Evolutionary conservation across 2,888 invertebrate genomes (phyloP).

Genomic region (Agrotis exclamationis): DNA sequence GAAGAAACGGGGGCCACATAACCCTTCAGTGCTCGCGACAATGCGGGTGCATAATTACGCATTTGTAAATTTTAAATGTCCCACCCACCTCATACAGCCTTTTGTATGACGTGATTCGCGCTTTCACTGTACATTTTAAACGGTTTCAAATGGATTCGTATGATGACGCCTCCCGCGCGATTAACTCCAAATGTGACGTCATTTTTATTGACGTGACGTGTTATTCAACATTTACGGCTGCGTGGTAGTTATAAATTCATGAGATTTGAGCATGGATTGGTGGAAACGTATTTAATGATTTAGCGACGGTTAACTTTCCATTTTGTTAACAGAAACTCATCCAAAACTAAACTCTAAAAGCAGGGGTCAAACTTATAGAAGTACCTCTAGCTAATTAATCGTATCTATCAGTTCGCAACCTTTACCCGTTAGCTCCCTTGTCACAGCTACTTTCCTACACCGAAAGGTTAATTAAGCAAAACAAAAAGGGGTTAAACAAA

Average conservation of each 20-base stretch:
- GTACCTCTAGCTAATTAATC: conserved; percentile 56
- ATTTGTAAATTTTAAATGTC: conserved; percentile 91
- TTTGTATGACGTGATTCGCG: conserved; percentile 90
- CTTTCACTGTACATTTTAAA: conserved; percentile 84
- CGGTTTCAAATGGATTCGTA: conserved; percentile 83
- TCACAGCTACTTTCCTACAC: conserved; percentile 81
- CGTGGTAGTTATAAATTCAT: conserved; percentile 20
- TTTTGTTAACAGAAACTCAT: background rate
- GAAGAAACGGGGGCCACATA: conserved; percentile 77
- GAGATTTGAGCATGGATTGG: conserved; percentile 2
- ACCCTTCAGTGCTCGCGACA: conserved; percentile 87
- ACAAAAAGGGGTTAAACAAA: conserved; percentile 91
- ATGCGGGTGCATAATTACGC: conserved; percentile 91
- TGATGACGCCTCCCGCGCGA: conserved; percentile 83
- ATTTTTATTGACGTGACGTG: conserved; percentile 72
- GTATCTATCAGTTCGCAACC: conserved; percentile 68
- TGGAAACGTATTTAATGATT: background rate
- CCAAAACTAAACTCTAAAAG: conserved; percentile 15
- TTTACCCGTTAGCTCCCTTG: conserved; percentile 71
- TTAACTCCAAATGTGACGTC: conserved; percentile 82
- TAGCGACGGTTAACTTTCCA: background rate
- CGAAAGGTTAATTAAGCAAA: conserved; percentile 91
- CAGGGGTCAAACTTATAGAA: conserved; percentile 21
- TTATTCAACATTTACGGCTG: conserved; percentile 61
- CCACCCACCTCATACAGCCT: conserved; percentile 89